Evolutionary conservation across 2,888 invertebrate species (phyloP), one percentile per base, ranked within the genome.

Genomic region (Phaedon cochleariae): DNA sequence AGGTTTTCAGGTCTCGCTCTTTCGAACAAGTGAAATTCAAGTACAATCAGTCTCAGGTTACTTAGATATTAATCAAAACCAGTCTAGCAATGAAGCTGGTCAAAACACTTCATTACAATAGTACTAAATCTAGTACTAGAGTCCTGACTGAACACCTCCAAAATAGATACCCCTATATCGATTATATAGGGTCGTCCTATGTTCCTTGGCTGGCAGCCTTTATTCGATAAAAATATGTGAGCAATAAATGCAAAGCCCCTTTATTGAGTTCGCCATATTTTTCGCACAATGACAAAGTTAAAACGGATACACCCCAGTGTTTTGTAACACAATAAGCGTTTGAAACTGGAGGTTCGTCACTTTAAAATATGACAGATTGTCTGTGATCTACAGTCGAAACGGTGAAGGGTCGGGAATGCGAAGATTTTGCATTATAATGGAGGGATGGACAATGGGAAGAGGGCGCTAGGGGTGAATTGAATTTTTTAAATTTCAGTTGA

Each of bases 281-380:
- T 62, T 64, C 60, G 29, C 65, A 73, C 71, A 73, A 73, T 67
- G 63, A 59, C 64, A 59, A 70, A 64, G 65, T 63, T 65, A 69
- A 62, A 67, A 62, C 59, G 59, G 54, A 61, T 68, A 70, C 72
- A 65, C 70, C 74, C 71, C 69, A 65, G 59, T 69, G 72, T 72
- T 74, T 72, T 71, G 69, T 74, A 74, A 76, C 73, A 73, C 75
- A 76, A 77, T 77, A 76, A 75, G 76, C 67, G 74, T 73, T 71
- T 69, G 66, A 73, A 76, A 75, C 73, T 69, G 70, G 65, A 72
- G 73, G 73, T 66, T 66, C 69, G 72, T 69, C 71, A 66, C 62
- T 71, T 70, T 68, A 69, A 71, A 72, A 74, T 73, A 74, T 74
- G 73, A 75, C 74, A 75, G 73, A 75, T 75, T 74, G 74, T 70